phyloP scores from a whole-genome alignment of 2,113 vertebrate genomes.

The Tauraco erythrolophus region DNA sequence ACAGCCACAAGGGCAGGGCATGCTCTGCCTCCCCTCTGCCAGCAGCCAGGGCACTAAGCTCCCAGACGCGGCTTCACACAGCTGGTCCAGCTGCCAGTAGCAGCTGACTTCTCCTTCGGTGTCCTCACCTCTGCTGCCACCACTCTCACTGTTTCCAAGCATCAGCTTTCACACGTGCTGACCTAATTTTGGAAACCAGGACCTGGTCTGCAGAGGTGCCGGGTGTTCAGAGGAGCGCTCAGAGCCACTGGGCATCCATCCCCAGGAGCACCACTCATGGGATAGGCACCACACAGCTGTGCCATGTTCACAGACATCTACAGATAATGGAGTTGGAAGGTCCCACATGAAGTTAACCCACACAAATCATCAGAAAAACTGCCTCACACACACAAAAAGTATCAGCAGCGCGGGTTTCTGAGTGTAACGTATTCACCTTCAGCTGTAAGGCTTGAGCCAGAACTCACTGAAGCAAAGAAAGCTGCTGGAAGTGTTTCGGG shows the following conservation, averaged over 20 bases:
- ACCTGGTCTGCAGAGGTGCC: background rate
- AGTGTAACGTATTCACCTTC: background rate
- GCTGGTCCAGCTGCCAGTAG: background rate
- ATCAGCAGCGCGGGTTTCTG: accelerated
- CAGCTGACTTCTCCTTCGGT: background rate
- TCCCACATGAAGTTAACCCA: background rate
- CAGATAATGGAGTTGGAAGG: background rate
- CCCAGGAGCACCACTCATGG: too few species aligned
- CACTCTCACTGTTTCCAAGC: background rate
- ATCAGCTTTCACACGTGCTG: background rate
- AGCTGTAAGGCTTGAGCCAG: background rate
- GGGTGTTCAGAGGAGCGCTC: background rate
- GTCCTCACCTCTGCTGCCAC: background rate
- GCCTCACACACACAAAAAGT: background rate
- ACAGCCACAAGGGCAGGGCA: accelerated
- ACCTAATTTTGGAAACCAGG: background rate
- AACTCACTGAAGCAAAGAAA: background rate
- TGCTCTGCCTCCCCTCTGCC: background rate
- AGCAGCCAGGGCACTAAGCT: accelerated
- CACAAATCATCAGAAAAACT: background rate
- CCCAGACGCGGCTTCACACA: background rate
- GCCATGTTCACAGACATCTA: accelerated
- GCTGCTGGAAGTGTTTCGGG: background rate
- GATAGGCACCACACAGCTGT: background rate
- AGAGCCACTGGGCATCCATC: background rate